A percentile compares a stretch with the other conserved stretches of the same genome.
These are phyloP conservation scores for Ruditapes philippinarum DNA, from an alignment of 1,140 invertebrate genomes.

Conservation along the genomic window DNA sequence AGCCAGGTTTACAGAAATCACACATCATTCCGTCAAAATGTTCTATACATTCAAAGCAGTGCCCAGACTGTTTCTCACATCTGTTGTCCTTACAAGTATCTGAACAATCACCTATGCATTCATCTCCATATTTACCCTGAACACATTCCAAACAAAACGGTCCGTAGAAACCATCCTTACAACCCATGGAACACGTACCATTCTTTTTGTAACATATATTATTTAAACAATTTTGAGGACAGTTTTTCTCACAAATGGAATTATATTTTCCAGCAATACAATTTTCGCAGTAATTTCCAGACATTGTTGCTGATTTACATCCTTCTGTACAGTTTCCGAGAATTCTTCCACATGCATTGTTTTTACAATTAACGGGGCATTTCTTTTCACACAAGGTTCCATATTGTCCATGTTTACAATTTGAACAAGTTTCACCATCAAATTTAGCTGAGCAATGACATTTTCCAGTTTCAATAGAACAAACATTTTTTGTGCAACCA, in stretches of 20 bases:
- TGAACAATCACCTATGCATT: neutral
- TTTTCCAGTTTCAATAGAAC: neutral
- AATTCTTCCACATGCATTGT: neutral
- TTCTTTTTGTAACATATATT: neutral
- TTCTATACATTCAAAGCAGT: neutral
- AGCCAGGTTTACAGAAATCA: neutral
- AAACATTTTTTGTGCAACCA: neutral
- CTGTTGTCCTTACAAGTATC: neutral
- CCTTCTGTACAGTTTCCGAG: neutral
- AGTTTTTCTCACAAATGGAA: neutral
- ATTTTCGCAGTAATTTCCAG: neutral
- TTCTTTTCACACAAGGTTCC: neutral
- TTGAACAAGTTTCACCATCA: neutral
- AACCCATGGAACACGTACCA: neutral
- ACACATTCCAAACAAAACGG: neutral
- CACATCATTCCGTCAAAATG: neutral
- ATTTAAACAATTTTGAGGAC: neutral
- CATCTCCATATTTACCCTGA: neutral
- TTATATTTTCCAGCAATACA: neutral
- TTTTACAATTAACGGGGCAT: neutral
- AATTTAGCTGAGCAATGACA: neutral
- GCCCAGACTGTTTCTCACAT: neutral
- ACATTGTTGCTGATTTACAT: neutral
- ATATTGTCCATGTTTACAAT: neutral
- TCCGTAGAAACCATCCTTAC: neutral